Percentiles rank a stretch among this genome's conserved stretches.
Conservation (phyloP, 2,888 invertebrate genomes). For the Eupithecia vulgata region DNA sequence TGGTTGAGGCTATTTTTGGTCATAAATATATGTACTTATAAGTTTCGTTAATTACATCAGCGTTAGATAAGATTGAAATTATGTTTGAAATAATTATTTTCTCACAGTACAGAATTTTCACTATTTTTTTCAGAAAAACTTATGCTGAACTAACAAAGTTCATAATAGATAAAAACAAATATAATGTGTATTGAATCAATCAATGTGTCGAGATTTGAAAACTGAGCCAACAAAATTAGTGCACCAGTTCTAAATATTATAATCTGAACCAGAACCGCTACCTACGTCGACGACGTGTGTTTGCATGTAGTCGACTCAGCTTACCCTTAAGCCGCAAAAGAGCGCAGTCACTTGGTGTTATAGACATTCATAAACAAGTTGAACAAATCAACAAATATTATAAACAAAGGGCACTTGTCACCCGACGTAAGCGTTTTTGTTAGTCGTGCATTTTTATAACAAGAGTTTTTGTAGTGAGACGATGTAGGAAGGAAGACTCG, state of each 20-base stretch:
- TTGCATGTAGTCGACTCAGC: conserved; percentile 43
- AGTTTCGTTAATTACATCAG: background rate
- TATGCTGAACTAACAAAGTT: too few species aligned
- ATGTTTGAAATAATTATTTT: background rate
- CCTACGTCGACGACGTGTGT: conserved; percentile 46
- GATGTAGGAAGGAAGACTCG: conserved; percentile 81
- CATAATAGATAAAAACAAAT: too few species aligned
- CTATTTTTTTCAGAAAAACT: background rate
- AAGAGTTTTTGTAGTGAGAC: conserved; percentile 78
- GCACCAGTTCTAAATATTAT: conserved; percentile 22
- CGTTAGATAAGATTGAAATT: background rate
- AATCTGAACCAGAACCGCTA: conserved; percentile 6
- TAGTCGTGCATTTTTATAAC: conserved; percentile 79
- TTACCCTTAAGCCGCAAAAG: conserved; percentile 55
- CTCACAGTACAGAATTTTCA: background rate
- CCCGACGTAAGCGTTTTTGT: conserved; percentile 80
- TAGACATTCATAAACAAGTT: conserved; percentile 73
- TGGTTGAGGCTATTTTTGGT: background rate
- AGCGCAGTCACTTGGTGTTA: conserved; percentile 71
- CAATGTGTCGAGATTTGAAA: background rate
- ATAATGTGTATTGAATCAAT: background rate
- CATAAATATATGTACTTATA: too few species aligned
- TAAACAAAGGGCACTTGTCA: conserved; percentile 82
- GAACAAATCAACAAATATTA: conserved; percentile 80
- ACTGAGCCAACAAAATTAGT: conserved; percentile 22